Conservation (phyloP, 2,797 vertebrate species). For the Glossophaga mutica region DNA sequence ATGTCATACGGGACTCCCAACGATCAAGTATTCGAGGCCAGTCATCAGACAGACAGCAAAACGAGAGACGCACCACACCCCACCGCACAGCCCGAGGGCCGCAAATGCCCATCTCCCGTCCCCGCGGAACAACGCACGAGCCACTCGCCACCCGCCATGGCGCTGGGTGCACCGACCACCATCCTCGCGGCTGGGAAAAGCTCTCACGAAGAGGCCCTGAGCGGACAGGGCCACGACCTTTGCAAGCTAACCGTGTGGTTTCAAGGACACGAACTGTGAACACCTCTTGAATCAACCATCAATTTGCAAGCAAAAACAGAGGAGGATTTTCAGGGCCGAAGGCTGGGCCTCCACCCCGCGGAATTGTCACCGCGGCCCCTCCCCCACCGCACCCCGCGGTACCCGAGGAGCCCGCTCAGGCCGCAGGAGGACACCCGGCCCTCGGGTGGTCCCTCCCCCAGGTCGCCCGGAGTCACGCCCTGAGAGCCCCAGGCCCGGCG, state of each 20-base stretch:
- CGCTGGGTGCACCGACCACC: no score
- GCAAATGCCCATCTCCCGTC: neutral
- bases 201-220: neutral
- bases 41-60: neutral
- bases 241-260: neutral
- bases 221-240: no score
- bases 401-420: neutral
- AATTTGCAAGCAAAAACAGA: neutral
- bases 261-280: neutral
- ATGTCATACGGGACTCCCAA: neutral
- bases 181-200: no score
- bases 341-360: slow-evolving; percentile 42
- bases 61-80: neutral
- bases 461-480: no score
- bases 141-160: no score
- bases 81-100: neutral
- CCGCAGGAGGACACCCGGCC: neutral
- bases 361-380: neutral
- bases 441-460: neutral
- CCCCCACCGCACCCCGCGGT: neutral
- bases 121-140: no score
- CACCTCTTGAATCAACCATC: neutral
- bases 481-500: neutral
- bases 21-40: slow-evolving; percentile 26
- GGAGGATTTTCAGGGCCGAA: neutral